Evolutionary conservation across 1,140 invertebrate species (phyloP).

Genomic region (Yoshiicerus persimilis): DNA sequence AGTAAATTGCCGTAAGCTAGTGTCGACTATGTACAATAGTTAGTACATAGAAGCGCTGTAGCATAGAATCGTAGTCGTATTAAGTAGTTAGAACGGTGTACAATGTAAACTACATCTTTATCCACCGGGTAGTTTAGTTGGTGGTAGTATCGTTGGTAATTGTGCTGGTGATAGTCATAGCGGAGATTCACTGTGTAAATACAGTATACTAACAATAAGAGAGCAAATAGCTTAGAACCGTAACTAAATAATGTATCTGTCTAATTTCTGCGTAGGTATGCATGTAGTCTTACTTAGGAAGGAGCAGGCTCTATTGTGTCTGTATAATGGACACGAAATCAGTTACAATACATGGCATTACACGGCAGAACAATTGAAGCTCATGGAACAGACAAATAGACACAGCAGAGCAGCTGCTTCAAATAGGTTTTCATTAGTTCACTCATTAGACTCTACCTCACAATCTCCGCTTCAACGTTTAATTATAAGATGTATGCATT

Average conservation of each 20-base stretch:
- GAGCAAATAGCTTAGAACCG: not conserved
- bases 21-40: not conserved
- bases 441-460: constrained; percentile 38
- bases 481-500: constrained; percentile 10
- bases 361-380: not conserved
- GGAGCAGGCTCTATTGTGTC: not conserved
- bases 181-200: not conserved
- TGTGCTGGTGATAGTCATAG: no score
- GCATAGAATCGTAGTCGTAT: not conserved
- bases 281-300: no score
- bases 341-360: not conserved
- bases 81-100: no score
- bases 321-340: not conserved
- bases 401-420: not conserved
- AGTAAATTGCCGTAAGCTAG: not conserved
- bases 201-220: not conserved
- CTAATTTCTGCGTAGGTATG: no score
- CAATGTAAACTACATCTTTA: not conserved
- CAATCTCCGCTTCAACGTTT: constrained; percentile 7
- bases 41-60: not conserved
- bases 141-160: no score
- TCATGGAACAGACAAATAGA: not conserved
- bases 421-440: constrained; percentile 31
- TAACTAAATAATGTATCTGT: not conserved
- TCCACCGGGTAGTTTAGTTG: no score